Evolutionary conservation across 2,797 vertebrate genomes (phyloP).

Genomic region (Linurgus olivaceus): DNA sequence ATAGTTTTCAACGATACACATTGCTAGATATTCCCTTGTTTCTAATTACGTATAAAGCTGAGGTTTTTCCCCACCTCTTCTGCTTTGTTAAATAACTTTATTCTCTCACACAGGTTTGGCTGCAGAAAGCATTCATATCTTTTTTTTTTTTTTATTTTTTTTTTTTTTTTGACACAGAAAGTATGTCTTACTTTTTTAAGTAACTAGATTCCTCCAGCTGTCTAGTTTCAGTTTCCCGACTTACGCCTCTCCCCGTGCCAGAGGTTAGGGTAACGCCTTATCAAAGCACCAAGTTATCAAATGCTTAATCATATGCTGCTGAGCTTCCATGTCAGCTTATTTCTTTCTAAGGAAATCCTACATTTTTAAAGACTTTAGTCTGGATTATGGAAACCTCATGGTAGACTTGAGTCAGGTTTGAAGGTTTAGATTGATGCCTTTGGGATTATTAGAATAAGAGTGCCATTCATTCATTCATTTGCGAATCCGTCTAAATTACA

Average conservation of each 20-base stretch:
- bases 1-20: background rate
- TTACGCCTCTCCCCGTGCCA: background rate
- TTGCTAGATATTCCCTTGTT: background rate
- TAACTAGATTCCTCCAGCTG: background rate
- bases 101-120: background rate
- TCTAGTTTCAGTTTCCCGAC: background rate
- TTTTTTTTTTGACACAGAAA: background rate
- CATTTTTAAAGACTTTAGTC: background rate
- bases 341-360: conserved; percentile 1
- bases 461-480: background rate
- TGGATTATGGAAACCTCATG: conserved; percentile 6
- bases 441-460: conserved; percentile 21
- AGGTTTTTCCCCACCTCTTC: background rate
- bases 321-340: background rate
- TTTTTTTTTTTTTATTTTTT: background rate
- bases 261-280: background rate
- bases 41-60: background rate
- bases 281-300: conserved; percentile 8
- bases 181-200: background rate
- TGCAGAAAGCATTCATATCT: background rate
- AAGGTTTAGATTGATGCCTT: background rate
- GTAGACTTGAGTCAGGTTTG: background rate
- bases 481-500: background rate
- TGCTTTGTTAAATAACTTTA: background rate
- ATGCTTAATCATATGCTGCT: background rate